Base-by-base conservation (phyloP, 64 coral and sea anemone species). In the Platygyra sinensis region DNA sequence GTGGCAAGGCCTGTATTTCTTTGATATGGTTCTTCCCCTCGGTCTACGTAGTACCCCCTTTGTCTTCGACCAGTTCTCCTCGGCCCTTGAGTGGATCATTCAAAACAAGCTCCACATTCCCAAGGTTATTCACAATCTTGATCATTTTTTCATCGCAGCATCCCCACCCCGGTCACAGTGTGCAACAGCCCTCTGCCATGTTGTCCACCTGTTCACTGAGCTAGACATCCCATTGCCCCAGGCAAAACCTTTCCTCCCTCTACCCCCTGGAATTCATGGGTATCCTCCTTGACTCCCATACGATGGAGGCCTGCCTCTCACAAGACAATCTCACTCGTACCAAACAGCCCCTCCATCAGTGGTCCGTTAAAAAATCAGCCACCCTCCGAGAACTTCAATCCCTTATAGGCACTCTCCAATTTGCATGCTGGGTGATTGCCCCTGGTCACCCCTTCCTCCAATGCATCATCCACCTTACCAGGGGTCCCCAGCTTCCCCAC, bases 191-290 rank as follows among this genome's bases (percentile, higher is more conserved):
- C 30, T 74, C 0, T 75, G 71, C 29, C 11, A 87, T 10, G 14
- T 74, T 12, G 27, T 67, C 0, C 24, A 25, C 24, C 12, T 72
- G 20, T 72, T 86, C 18, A 73, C 39, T 50, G 18, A 86, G 24
- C 16, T 86, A 0, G 50, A 73, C 38, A 67, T 86, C 24, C 85
- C 72, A 27, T 87, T 0, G 76, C 77, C 7, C 28, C 30, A 0
- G 19, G 46, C 8, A 89, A 89, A 60, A 89, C 88, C 3, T 27
- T 60, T 5, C 19, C 59, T 32, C 75, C 61, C 22, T 71, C 27
- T 24, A 89, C 75, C 5, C 27, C 31, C 76, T 89, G 5, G 88
- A 89, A 55, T 89, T 89, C 31, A 89, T 89, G 88, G 88, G 75
- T 9, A 80, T 89, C 20, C 42, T 79, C n/a, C 61, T 89, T 7